Conservation (phyloP, 2,113 vertebrate species). For the Theristicus caerulescens region DNA sequence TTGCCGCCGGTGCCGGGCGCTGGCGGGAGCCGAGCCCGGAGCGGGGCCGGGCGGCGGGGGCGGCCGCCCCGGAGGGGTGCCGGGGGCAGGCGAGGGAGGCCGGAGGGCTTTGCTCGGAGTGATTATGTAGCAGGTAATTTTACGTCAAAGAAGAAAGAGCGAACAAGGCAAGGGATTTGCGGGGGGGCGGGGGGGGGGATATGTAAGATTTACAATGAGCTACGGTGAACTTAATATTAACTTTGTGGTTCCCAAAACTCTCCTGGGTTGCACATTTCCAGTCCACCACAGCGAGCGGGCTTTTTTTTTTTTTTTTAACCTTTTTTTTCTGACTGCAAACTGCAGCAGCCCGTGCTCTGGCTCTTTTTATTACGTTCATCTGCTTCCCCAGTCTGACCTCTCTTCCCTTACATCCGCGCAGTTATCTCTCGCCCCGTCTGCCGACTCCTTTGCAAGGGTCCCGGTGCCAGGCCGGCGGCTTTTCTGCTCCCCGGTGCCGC, state of each 20-base stretch:
- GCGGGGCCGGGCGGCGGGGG: neutral
- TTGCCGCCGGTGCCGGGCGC: neutral
- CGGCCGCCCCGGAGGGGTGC: neutral
- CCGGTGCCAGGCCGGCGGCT: neutral
- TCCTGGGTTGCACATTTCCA: neutral
- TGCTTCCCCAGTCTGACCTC: neutral
- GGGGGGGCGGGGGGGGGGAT: neutral
- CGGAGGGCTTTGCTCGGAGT: neutral
- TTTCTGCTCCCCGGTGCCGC: neutral
- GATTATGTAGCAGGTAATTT: conserved; percentile 68
- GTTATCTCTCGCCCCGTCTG: neutral
- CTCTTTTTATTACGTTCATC: neutral
- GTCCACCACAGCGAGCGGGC: neutral
- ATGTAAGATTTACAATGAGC: conserved; percentile 71
- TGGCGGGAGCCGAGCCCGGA: neutral
- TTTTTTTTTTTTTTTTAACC: neutral
- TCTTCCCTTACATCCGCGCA: neutral
- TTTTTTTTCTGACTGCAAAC: neutral
- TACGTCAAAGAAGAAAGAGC: conserved; percentile 51
- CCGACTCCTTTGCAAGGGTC: neutral
- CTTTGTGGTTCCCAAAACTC: conserved; percentile 49
- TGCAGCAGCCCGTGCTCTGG: neutral
- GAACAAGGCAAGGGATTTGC: conserved; percentile 52
- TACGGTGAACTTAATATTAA: conserved; percentile 62
- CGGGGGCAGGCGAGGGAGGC: neutral